Evolutionary conservation across 1,140 invertebrate species (phyloP).

Genomic region (Lepidostoma basale): DNA sequence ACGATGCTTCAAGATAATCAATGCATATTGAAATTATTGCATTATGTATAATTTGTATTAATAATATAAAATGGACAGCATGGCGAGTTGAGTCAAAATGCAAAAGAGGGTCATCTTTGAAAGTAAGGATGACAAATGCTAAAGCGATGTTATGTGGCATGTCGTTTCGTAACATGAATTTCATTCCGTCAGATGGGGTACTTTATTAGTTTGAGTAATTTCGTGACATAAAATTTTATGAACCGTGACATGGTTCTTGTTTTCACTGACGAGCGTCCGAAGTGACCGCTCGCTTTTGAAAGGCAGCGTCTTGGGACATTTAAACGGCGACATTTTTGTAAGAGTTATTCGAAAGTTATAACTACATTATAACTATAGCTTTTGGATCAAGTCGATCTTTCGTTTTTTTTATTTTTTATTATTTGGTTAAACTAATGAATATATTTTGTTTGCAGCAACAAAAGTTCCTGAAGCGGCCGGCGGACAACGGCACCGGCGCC

Average conservation of each 20-base stretch:
- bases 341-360: slow-evolving; percentile 15
- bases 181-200: background rate
- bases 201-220: slow-evolving; percentile 1
- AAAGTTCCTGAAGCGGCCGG: slow-evolving; percentile 77
- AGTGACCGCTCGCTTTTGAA: background rate
- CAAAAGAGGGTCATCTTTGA: too few species aligned
- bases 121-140: too few species aligned
- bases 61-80: too few species aligned
- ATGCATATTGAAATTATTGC: too few species aligned
- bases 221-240: slow-evolving; percentile 18
- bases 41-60: too few species aligned
- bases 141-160: too few species aligned
- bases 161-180: background rate
- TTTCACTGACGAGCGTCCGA: background rate
- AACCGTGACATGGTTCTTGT: background rate
- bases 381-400: too few species aligned
- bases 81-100: too few species aligned
- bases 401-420: too few species aligned
- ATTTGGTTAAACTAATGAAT: too few species aligned
- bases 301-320: background rate
- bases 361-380: too few species aligned
- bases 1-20: too few species aligned
- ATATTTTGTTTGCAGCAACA: slow-evolving; percentile 72
- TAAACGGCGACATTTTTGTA: background rate
- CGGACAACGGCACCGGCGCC: slow-evolving; percentile 74